Conservation (phyloP, 2,797 vertebrate species). For the Pseudotriccus pelzelni region DNA sequence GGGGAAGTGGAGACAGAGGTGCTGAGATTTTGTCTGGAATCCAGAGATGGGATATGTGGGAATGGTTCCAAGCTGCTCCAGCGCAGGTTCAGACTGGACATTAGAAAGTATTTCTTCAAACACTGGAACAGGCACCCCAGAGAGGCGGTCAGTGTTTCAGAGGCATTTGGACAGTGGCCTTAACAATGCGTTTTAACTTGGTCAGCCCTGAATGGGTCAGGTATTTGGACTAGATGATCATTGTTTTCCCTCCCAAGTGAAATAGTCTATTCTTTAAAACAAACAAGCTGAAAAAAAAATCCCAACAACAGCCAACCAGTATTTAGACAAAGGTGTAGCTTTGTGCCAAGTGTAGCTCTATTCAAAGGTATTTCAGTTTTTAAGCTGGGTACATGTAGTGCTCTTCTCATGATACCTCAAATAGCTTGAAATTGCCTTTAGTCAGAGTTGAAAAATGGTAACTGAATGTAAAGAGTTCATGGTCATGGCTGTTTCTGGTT, state of each 20-base stretch:
- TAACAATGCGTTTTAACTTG: neutral
- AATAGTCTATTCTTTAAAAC: neutral
- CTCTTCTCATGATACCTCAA: neutral
- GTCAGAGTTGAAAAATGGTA: neutral
- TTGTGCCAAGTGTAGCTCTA: neutral
- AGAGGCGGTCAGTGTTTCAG: neutral
- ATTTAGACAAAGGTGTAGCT: neutral
- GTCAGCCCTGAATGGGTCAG: neutral
- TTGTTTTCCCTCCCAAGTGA: neutral
- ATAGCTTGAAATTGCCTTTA: neutral
- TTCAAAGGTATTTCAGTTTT: neutral
- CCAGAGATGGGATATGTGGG: neutral
- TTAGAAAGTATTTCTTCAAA: neutral
- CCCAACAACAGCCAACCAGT: neutral
- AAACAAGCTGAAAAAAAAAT: neutral
- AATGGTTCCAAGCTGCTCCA: neutral
- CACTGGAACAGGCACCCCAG: neutral
- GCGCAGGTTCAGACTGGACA: neutral
- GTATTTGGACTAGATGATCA: neutral
- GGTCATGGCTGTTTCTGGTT: neutral
- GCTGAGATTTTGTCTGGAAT: neutral
- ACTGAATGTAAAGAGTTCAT: neutral
- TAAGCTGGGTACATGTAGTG: neutral
- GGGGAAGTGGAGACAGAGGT: neutral
- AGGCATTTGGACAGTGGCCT: neutral